Evolutionary conservation across 2,888 invertebrate species (phyloP).

Genomic region (Lepidocyrtoides sp.): DNA sequence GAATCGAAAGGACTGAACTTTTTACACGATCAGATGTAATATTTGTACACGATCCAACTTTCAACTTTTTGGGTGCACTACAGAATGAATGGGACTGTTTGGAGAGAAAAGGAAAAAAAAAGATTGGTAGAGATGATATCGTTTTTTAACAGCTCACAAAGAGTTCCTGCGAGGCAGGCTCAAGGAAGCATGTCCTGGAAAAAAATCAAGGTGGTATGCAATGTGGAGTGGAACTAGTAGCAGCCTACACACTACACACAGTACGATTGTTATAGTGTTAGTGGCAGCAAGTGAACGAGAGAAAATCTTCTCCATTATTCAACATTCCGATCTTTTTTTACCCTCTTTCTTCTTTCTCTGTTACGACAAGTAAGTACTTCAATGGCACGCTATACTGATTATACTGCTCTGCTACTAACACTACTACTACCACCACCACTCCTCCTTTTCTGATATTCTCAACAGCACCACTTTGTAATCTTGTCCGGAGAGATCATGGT

Average conservation of each 20-base stretch:
- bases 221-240: not conserved
- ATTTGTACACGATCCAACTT: constrained; percentile 50
- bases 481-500: constrained; percentile 77
- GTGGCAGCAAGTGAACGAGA: constrained; percentile 66
- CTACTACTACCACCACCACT: constrained; percentile 47
- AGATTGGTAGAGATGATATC: constrained; percentile 46
- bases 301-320: constrained; percentile 82
- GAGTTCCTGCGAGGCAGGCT: constrained; percentile 19
- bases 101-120: not conserved
- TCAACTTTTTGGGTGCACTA: not conserved
- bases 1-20: not conserved
- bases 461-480: constrained; percentile 78
- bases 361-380: constrained; percentile 25
- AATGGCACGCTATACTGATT: constrained; percentile 28
- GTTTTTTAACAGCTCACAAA: constrained; percentile 53
- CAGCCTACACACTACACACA: not conserved
- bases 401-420: constrained; percentile 45
- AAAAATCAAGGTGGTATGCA: constrained; percentile 35
- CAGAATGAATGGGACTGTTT: not conserved
- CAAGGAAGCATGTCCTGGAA: constrained; percentile 42
- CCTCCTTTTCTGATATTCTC: constrained; percentile 59
- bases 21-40: constrained; percentile 15
- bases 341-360: constrained; percentile 46
- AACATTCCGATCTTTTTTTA: constrained; percentile 76
- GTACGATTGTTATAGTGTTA: not conserved